Evolutionary conservation across 2,888 invertebrate species (phyloP).

Genomic region (Mimas tiliae): DNA sequence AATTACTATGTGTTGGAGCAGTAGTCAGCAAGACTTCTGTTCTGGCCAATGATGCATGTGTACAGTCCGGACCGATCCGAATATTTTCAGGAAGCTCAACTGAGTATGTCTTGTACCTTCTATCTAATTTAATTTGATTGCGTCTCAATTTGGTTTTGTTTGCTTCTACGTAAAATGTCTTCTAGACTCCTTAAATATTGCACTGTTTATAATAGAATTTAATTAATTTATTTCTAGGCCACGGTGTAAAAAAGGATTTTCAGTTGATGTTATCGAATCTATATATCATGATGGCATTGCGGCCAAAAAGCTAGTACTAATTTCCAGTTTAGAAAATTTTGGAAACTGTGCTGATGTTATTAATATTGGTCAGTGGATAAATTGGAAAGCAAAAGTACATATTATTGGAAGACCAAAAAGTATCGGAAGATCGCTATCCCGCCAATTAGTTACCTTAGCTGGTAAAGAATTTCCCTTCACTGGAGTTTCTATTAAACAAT

Average conservation of each 20-base stretch:
- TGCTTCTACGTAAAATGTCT: no score
- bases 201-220: neutral
- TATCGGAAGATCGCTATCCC: conserved; percentile 55
- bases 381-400: conserved; percentile 44
- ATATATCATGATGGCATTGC: conserved; percentile 58
- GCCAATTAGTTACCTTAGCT: conserved; percentile 56
- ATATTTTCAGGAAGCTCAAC: conserved; percentile 58
- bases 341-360: conserved; percentile 56
- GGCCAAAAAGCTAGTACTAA: conserved; percentile 60
- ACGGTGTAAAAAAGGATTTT: conserved; percentile 70
- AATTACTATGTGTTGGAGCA: conserved; percentile 71
- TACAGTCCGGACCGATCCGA: conserved; percentile 62
- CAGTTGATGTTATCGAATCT: conserved; percentile 56
- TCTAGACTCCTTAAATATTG: neutral
- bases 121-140: neutral
- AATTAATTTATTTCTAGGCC: conserved; percentile 55
- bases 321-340: conserved; percentile 61
- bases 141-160: neutral
- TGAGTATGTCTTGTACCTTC: conserved; percentile 52
- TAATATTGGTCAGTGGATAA: conserved; percentile 48
- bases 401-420: conserved; percentile 64
- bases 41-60: conserved; percentile 63
- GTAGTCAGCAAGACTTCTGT: conserved; percentile 61
- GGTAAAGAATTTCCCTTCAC: conserved; percentile 31
- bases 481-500: conserved; percentile 35